These are phyloP conservation scores for Garra rufa DNA, from an alignment of 2,113 vertebrate species.

Conservation along the genomic window DNA sequence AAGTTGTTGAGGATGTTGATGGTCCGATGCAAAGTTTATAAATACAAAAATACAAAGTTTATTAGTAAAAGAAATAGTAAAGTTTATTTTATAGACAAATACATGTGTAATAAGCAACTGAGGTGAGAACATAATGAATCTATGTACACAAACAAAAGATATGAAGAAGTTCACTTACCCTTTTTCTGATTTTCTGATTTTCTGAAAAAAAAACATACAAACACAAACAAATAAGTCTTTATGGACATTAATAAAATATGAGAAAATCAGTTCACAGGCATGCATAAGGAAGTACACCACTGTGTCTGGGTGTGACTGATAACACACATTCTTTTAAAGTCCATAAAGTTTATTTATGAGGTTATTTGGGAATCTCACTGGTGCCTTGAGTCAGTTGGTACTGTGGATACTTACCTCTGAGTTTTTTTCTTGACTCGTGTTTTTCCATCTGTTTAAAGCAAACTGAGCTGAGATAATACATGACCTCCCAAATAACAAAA, in stretches of 20 bases:
- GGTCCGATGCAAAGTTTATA: too few relatives aligned
- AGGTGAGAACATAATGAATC: background rate
- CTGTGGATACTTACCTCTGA: background rate
- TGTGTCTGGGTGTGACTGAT: background rate
- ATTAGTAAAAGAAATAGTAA: too few relatives aligned
- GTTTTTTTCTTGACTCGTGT: background rate
- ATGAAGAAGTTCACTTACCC: background rate
- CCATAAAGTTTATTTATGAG: background rate
- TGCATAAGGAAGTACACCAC: background rate
- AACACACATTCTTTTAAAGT: background rate
- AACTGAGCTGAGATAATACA: background rate
- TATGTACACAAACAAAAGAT: background rate
- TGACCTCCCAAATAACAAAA: constrained; percentile 25
- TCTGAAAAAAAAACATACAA: constrained; percentile 1
- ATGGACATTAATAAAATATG: background rate
- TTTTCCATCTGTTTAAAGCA: background rate
- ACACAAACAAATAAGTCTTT: background rate
- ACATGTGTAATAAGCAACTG: background rate
- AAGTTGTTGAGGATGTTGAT: background rate
- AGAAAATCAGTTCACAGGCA: background rate
- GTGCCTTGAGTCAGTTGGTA: background rate
- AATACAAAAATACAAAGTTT: too few relatives aligned
- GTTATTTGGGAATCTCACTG: background rate
- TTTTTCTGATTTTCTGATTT: background rate
- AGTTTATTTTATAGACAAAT: background rate